Evolutionary conservation across 2,797 vertebrate species (phyloP), one percentile per base, ranked within the genome.

Genomic region (Miichthys miiuy): DNA sequence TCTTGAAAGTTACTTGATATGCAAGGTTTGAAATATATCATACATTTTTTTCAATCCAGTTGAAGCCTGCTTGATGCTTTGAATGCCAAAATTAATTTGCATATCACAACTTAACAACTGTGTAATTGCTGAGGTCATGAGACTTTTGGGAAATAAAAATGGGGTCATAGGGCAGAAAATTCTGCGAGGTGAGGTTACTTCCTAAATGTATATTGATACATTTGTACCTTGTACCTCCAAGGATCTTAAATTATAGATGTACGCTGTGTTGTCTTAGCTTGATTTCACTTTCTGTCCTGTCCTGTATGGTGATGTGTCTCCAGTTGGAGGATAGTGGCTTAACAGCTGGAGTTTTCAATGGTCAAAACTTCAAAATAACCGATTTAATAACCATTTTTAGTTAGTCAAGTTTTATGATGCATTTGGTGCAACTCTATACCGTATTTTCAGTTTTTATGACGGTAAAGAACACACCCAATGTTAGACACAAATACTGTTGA

Each of bases 91-190:
- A 60, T 21, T 23, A 0, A 7, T 34, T 34, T 34, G 8, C 34
- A 20, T 54, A 14, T 21, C 7, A 44, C 47, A 23, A 5, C n/a
- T 38, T 51, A 16, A 38, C 20, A 54, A 11, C 25, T 55, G n/a
- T 48, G 47, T 74, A 1, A 54, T 50, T 48, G 38, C 48, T 42
- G 21, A 52, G 58, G 23, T 79, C 69, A 27, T 18, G 41, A 47
- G 16, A 48, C 47, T 38, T 60, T 8, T 21, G 13, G 14, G 67
- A 48, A 51, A 14, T 34, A 4, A n/a, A 56, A 27, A 18, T 30
- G 8, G 6, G 21, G 12, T 25, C 27, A 41, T 2, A 44, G 20
- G n/a, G n/a, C 58, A 69, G 52, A 34, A 55, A 17, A 0, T 10
- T 9, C 6, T 9, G 6, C 48, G 51, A 20, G 11, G 34, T 50